A percentile compares a stretch with the other conserved stretches of the same genome.
phyloP scores from a whole-genome alignment of 2,888 invertebrate species.

The Agrilus cyanescens region DNA sequence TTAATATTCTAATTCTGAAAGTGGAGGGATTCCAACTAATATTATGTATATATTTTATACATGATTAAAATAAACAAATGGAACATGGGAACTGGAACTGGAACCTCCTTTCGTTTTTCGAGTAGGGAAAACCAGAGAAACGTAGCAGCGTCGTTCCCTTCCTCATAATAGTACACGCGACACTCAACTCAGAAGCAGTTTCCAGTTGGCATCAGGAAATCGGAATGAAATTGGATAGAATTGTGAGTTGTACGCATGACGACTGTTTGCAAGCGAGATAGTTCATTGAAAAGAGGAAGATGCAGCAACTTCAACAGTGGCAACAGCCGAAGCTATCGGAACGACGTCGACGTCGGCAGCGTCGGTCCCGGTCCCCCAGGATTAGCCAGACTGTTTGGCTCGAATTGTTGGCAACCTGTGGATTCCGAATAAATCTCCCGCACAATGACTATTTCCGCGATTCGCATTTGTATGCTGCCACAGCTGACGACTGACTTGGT shows the following conservation, averaged over 20 bases:
- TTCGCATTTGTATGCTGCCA: slow-evolving; percentile 19
- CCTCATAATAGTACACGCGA: no score
- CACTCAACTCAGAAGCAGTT: background rate
- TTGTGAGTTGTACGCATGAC: slow-evolving; percentile 27
- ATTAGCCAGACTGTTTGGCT: slow-evolving; percentile 30
- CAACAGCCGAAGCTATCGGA: slow-evolving; percentile 30
- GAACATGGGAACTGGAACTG: no score
- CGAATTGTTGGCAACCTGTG: slow-evolving; percentile 32
- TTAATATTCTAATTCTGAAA: no score
- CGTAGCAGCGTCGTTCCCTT: slow-evolving; percentile 7
- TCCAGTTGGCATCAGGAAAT: slow-evolving; percentile 25
- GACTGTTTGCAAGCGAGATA: slow-evolving; percentile 27
- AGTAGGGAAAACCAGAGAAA: slow-evolving; percentile 15
- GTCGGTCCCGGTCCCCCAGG: slow-evolving; percentile 24
- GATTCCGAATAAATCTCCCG: slow-evolving; percentile 36
- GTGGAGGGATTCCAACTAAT: no score
- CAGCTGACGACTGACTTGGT: slow-evolving; percentile 6
- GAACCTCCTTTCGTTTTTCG: slow-evolving; percentile 1
- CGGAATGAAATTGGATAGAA: slow-evolving; percentile 23
- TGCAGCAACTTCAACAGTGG: slow-evolving; percentile 15
- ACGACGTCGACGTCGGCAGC: slow-evolving; percentile 1
- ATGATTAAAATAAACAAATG: no score
- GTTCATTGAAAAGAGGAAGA: slow-evolving; percentile 33
- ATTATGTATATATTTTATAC: no score
- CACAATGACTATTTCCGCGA: slow-evolving; percentile 21